Conservation (phyloP, 2,888 invertebrate genomes). For the Phengaris arion region DNA sequence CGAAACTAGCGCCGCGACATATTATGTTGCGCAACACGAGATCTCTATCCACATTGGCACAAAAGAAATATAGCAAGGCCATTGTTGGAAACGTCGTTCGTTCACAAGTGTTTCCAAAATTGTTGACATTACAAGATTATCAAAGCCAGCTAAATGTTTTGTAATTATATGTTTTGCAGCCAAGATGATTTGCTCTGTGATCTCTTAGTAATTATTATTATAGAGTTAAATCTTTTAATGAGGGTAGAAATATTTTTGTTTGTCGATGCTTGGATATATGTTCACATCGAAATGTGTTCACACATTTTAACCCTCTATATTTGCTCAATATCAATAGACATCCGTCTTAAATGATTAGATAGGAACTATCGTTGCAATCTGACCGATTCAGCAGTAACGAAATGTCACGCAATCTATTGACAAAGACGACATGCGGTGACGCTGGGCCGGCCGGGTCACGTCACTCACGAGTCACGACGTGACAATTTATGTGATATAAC, state of each 20-base stretch:
- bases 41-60: constrained; percentile 67
- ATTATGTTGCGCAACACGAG: constrained; percentile 48
- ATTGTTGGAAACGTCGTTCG: constrained; percentile 38
- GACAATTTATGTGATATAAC: background rate
- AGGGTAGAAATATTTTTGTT: no score
- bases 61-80: constrained; percentile 61
- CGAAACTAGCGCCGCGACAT: constrained; percentile 46
- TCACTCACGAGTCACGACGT: background rate
- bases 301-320: no score
- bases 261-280: no score
- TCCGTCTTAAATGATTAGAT: background rate
- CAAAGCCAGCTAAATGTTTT: background rate
- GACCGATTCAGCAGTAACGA: background rate
- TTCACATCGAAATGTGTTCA: no score
- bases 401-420: background rate
- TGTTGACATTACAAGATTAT: background rate
- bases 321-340: no score
- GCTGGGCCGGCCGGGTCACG: background rate
- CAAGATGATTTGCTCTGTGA: no score
- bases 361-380: background rate
- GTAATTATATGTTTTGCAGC: no score
- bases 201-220: no score
- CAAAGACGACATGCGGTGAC: background rate
- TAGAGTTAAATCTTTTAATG: no score
- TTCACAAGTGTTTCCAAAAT: background rate